These are phyloP conservation scores for Phenganax subtilis DNA, from an alignment of 92 coral and sea anemone species.

Conservation along the genomic window DNA sequence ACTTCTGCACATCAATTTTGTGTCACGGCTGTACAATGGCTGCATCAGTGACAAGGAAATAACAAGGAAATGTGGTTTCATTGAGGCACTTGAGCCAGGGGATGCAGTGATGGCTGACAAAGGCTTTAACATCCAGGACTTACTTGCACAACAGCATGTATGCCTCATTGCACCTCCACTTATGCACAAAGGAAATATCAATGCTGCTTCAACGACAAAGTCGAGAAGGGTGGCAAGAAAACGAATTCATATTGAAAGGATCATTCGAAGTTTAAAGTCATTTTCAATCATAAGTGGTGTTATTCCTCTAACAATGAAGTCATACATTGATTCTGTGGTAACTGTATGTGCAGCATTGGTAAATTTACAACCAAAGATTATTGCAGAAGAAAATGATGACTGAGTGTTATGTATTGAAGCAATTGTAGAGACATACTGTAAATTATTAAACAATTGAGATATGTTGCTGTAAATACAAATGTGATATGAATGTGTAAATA, in stretches of 20 bases:
- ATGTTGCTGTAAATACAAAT: too few species aligned
- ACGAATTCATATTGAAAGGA: constrained; percentile 22
- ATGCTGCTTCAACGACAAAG: constrained; percentile 39
- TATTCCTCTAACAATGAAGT: constrained; percentile 7
- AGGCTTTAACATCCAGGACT: constrained; percentile 48
- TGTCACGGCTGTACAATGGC: constrained; percentile 55
- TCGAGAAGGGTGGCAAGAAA: constrained; percentile 44
- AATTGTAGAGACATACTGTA: too few species aligned
- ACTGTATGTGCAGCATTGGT: constrained; percentile 28
- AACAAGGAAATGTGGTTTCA: constrained; percentile 47
- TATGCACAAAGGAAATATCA: constrained; percentile 39
- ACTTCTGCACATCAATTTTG: constrained; percentile 52
- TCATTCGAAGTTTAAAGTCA: constrained; percentile 17
- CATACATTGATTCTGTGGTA: constrained; percentile 12
- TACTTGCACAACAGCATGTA: constrained; percentile 39
- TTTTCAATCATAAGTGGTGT: background rate
- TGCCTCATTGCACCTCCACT: constrained; percentile 54
- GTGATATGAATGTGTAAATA: too few species aligned
- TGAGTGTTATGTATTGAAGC: too few species aligned
- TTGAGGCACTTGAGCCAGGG: constrained; percentile 47
- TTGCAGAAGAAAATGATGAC: background rate
- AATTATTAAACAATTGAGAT: too few species aligned
- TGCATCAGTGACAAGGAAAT: constrained; percentile 55
- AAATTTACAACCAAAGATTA: constrained; percentile 28
- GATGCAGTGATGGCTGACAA: constrained; percentile 54